Conservation (phyloP, 2,797 vertebrate genomes). For the Hydrophis major region DNA sequence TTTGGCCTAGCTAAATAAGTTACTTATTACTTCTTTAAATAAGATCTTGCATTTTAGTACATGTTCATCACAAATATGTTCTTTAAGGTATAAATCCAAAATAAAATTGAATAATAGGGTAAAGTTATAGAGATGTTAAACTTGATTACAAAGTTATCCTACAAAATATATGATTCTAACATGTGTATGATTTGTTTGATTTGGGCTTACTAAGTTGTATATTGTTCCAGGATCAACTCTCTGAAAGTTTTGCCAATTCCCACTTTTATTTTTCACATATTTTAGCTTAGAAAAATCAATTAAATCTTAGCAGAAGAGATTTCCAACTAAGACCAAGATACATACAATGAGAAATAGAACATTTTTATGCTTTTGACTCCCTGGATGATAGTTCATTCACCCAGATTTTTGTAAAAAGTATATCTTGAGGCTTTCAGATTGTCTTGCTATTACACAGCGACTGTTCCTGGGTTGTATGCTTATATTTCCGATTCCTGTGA, state of each 20-base stretch:
- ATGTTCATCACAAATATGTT: not conserved
- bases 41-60: not conserved
- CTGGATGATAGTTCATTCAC: constrained; percentile 36
- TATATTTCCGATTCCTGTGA: constrained; percentile 88
- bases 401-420: constrained; percentile 40
- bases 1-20: not conserved
- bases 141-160: not conserved
- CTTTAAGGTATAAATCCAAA: not conserved
- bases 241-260: not conserved
- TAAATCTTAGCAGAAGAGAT: not conserved
- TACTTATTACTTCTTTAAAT: not conserved
- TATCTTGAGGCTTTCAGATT: constrained; percentile 54
- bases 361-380: not conserved
- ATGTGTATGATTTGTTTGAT: not conserved
- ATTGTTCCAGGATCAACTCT: not conserved
- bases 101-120: not conserved
- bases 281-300: not conserved
- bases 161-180: not conserved
- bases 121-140: not conserved
- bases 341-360: not conserved
- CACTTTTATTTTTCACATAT: not conserved
- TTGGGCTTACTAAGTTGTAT: not conserved
- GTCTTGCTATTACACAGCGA: constrained; percentile 69
- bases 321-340: not conserved
- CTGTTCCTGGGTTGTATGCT: constrained; percentile 69